phyloP scores from a whole-genome alignment of 2,113 vertebrate species.

The Cyanistes caeruleus region DNA sequence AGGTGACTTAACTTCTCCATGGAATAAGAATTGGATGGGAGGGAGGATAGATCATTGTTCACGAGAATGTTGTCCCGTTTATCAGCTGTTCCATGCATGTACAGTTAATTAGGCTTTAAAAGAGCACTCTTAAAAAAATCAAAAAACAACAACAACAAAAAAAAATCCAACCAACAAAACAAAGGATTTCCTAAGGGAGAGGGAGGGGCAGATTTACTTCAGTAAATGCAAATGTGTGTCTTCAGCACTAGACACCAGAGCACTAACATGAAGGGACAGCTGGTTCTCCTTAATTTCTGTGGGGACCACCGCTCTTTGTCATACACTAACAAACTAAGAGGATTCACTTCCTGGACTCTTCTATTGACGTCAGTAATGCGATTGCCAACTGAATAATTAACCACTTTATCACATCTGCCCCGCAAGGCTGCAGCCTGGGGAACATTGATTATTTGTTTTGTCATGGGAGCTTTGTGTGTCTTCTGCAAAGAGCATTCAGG shows the following conservation, averaged over 20 bases:
- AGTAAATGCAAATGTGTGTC: background rate
- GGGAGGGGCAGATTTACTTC: background rate
- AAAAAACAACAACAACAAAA: background rate
- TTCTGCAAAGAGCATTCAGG: background rate
- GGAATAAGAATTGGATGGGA: background rate
- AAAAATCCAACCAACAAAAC: background rate
- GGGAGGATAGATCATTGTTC: background rate
- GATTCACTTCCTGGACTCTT: slow-evolving; percentile 70
- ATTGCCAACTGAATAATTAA: slow-evolving; percentile 75
- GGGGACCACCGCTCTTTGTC: slow-evolving; percentile 54
- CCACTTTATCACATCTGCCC: slow-evolving; percentile 63
- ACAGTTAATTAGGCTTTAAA: slow-evolving; percentile 38
- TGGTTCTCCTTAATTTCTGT: slow-evolving; percentile 41
- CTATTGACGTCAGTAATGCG: slow-evolving; percentile 75
- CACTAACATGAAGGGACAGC: background rate
- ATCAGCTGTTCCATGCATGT: slow-evolving; percentile 32
- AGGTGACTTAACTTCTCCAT: slow-evolving; percentile 38
- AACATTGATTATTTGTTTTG: slow-evolving; percentile 40
- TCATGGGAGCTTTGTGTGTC: background rate
- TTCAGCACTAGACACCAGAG: background rate
- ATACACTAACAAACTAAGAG: slow-evolving; percentile 50
- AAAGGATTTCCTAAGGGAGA: slow-evolving; percentile 43
- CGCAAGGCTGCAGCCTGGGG: background rate
- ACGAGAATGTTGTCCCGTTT: background rate
- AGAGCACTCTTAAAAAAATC: background rate